Evolutionary conservation across 2,888 invertebrate genomes (phyloP).

Genomic region (Troides helena): DNA sequence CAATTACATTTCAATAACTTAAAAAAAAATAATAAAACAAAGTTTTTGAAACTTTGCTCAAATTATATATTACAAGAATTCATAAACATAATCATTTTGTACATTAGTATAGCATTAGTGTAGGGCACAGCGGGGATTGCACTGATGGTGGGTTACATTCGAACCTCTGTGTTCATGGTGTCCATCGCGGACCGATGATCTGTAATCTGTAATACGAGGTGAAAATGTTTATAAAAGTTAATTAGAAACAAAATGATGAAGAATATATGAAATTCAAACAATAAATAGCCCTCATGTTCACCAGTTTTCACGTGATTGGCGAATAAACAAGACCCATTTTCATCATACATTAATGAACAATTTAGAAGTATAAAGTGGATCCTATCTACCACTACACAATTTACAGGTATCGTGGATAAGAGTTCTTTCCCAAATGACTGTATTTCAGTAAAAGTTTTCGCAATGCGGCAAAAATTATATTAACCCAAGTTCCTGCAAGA

Average conservation of each 20-base stretch:
- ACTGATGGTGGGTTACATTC: slow-evolving; percentile 49
- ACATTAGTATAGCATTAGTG: slow-evolving; percentile 1
- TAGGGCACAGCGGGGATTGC: slow-evolving; percentile 41
- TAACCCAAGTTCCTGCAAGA: too few relatives aligned
- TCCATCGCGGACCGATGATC: slow-evolving; percentile 26
- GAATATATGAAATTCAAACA: too few relatives aligned
- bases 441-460: too few relatives aligned
- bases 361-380: background rate
- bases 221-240: background rate
- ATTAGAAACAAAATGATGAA: too few relatives aligned
- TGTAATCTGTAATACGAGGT: slow-evolving; percentile 42
- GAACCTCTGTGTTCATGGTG: slow-evolving; percentile 26
- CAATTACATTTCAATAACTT: slow-evolving; percentile 21
- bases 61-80: slow-evolving; percentile 39
- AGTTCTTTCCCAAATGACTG: too few relatives aligned
- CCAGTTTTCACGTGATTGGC: too few relatives aligned
- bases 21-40: slow-evolving; percentile 26
- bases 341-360: too few relatives aligned
- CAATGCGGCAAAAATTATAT: too few relatives aligned
- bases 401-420: too few relatives aligned
- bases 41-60: slow-evolving; percentile 40
- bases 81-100: slow-evolving; percentile 36
- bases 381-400: too few relatives aligned
- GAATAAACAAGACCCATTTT: too few relatives aligned
- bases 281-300: too few relatives aligned